These are phyloP conservation scores for Protophormia terraenovae DNA, from an alignment of 2,888 invertebrate species.

Conservation along the genomic window DNA sequence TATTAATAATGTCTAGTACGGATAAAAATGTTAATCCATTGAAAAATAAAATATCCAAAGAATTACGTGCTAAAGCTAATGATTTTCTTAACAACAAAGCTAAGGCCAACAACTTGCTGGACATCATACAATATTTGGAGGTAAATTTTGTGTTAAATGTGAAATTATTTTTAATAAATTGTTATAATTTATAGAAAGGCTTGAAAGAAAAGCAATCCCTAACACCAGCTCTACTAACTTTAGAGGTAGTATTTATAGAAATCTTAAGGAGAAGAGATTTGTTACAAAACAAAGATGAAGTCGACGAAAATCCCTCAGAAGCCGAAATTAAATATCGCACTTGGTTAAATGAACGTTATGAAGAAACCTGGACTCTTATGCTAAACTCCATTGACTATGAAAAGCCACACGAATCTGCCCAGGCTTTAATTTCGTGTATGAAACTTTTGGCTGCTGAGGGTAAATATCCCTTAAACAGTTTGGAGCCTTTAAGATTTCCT, in stretches of 20 bases:
- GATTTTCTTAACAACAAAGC: constrained; percentile 86
- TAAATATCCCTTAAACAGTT: constrained; percentile 83
- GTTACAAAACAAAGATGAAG: constrained; percentile 80
- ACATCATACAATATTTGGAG: constrained; percentile 87
- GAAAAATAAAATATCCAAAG: constrained; percentile 79
- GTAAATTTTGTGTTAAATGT: constrained; percentile 78
- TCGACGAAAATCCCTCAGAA: constrained; percentile 80
- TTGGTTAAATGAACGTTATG: constrained; percentile 88
- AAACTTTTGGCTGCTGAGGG: constrained; percentile 89
- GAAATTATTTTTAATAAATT: background rate
- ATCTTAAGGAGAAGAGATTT: constrained; percentile 86
- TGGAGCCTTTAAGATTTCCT: constrained; percentile 85
- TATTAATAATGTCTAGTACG: constrained; percentile 27
- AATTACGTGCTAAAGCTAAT: constrained; percentile 86
- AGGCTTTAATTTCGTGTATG: constrained; percentile 88
- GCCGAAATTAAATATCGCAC: constrained; percentile 85
- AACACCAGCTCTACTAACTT: constrained; percentile 85
- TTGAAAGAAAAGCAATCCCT: constrained; percentile 78
- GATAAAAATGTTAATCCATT: constrained; percentile 24
- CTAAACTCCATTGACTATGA: constrained; percentile 84
- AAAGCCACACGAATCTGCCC: constrained; percentile 82
- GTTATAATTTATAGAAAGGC: constrained; percentile 70
- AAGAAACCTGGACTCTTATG: constrained; percentile 84
- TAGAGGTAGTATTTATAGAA: constrained; percentile 88
- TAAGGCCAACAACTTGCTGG: constrained; percentile 85